These are phyloP conservation scores for Prosopocoilus inquinatus DNA, from an alignment of 2,888 invertebrate genomes.

Conservation along the genomic window DNA sequence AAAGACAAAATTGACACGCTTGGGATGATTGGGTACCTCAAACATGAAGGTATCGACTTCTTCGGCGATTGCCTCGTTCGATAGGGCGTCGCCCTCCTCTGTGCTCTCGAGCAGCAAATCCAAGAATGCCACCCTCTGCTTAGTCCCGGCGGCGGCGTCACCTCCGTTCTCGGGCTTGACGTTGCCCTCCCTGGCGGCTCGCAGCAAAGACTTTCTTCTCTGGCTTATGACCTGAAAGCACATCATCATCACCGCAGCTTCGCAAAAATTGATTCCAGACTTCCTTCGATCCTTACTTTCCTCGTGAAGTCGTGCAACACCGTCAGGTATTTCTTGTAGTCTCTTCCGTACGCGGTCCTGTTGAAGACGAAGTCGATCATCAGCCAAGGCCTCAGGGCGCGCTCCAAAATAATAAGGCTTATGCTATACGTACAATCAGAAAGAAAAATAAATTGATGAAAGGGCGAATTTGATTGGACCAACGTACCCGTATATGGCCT, in stretches of 20 bases:
- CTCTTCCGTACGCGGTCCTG: conserved; percentile 2
- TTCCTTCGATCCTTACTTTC: neutral
- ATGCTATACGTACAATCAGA: conserved; percentile 23
- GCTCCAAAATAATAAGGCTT: conserved; percentile 22
- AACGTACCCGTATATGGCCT: conserved; percentile 9
- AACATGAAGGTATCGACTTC: conserved; percentile 34
- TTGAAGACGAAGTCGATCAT: neutral
- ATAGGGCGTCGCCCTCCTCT: conserved; percentile 26
- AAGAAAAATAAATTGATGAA: neutral
- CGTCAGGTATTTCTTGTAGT: conserved; percentile 4
- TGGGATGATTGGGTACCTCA: conserved; percentile 28
- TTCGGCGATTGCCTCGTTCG: neutral
- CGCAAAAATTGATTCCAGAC: neutral
- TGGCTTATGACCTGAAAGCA: neutral
- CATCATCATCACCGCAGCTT: too few relatives aligned
- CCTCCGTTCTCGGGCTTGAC: conserved; percentile 12
- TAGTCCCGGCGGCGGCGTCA: conserved; percentile 27
- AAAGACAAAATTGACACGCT: too few relatives aligned
- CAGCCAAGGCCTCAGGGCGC: conserved; percentile 8
- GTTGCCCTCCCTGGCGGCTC: neutral
- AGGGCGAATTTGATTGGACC: neutral
- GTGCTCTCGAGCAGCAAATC: conserved; percentile 41
- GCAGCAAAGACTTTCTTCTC: neutral
- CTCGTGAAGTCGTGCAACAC: conserved; percentile 10
- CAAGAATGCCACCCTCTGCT: conserved; percentile 42